phyloP scores from a whole-genome alignment of 2,113 vertebrate genomes.

The Mastomys coucha region DNA sequence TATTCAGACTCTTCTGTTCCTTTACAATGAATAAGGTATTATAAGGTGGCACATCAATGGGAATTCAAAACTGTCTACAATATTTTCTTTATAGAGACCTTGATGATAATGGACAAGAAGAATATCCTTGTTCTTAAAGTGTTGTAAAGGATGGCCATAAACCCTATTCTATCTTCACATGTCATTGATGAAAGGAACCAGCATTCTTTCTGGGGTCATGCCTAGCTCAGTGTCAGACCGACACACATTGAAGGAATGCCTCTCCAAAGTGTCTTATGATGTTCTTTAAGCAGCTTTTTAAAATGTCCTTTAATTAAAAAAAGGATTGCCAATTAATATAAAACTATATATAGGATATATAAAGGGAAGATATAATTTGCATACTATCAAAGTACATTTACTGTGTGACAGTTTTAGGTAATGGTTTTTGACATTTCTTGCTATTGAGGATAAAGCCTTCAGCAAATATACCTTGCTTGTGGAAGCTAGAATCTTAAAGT shows the following conservation, averaged over 20 bases:
- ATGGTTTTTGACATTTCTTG: neutral
- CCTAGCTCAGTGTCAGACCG: neutral
- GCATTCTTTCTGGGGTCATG: neutral
- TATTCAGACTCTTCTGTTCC: constrained; percentile 46
- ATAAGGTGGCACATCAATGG: neutral
- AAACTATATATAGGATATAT: neutral
- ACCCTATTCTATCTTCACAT: neutral
- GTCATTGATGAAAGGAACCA: neutral
- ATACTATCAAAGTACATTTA: constrained; percentile 26
- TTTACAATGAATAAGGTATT: constrained; percentile 38
- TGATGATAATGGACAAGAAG: constrained; percentile 8
- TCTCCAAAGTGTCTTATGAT: constrained; percentile 18
- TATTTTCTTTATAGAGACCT: constrained; percentile 56
- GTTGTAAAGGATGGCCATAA: neutral
- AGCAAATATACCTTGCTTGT: neutral
- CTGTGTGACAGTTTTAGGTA: neutral
- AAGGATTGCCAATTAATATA: constrained; percentile 14
- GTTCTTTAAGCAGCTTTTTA: neutral
- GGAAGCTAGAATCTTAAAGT: neutral
- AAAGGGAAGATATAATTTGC: neutral
- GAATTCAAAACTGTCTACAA: constrained; percentile 28
- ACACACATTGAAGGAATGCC: neutral
- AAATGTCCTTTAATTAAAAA: neutral
- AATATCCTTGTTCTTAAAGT: constrained; percentile 35
- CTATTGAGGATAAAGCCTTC: neutral